Conservation (phyloP, 2,888 invertebrate species). For the Nowickia ferox region DNA sequence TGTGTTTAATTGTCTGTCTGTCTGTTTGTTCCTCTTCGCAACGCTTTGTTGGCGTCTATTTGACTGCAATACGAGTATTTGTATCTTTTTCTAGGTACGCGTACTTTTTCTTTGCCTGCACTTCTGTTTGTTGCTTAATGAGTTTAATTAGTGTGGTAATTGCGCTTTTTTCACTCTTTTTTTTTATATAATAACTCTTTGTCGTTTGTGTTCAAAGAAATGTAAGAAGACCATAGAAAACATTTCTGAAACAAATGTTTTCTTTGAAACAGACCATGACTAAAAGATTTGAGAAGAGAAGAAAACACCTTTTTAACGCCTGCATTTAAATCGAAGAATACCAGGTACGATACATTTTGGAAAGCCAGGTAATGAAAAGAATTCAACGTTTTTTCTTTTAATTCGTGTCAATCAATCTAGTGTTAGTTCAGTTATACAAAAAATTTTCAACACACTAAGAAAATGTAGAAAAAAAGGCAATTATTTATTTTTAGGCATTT, state of each 20-base stretch:
- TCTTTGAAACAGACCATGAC: constrained; percentile 22
- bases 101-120: not conserved
- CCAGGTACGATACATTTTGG: not conserved
- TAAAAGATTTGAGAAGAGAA: constrained; percentile 1
- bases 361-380: not conserved
- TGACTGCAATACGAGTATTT: constrained; percentile 28
- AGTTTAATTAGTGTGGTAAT: constrained; percentile 51
- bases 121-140: constrained; percentile 15
- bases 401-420: not conserved
- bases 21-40: not conserved
- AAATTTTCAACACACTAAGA: too few species aligned
- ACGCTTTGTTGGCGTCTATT: not conserved
- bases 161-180: constrained; percentile 28
- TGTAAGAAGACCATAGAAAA: constrained; percentile 7
- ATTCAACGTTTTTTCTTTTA: not conserved
- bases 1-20: too few species aligned
- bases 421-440: too few species aligned
- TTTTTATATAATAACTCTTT: constrained; percentile 36
- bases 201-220: constrained; percentile 43
- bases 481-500: too few species aligned
- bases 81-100: constrained; percentile 4
- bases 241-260: constrained; percentile 22
- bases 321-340: constrained; percentile 3
- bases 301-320: constrained; percentile 12
- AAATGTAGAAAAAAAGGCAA: too few species aligned